These are phyloP conservation scores for Pseudomyrmex concolor DNA, from an alignment of 1,140 invertebrate genomes.

Conservation along the genomic window DNA sequence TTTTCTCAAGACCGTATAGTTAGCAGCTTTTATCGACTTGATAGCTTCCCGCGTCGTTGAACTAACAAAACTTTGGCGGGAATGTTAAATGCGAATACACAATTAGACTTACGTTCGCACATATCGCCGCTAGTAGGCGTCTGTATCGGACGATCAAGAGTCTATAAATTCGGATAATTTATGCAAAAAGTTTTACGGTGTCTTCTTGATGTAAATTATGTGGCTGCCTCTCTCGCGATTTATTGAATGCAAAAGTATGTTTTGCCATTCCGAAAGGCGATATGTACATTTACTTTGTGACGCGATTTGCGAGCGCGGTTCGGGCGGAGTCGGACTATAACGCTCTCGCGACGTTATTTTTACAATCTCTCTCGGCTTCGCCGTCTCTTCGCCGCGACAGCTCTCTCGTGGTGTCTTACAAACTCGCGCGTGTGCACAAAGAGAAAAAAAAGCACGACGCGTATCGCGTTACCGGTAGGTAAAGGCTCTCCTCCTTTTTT, in stretches of 20 bases:
- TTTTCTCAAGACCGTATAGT: background rate
- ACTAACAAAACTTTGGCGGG: slow-evolving; percentile 26
- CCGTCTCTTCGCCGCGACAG: slow-evolving; percentile 18
- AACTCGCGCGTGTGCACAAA: slow-evolving; percentile 63
- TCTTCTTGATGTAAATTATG: slow-evolving; percentile 32
- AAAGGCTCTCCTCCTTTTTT: slow-evolving; percentile 69
- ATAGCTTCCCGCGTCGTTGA: background rate
- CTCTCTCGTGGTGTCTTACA: slow-evolving; percentile 61
- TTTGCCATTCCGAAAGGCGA: slow-evolving; percentile 53
- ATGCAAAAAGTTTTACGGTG: background rate
- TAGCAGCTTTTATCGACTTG: too few relatives aligned
- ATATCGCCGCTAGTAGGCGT: background rate
- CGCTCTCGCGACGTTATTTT: slow-evolving; percentile 67
- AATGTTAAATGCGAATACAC: slow-evolving; percentile 29
- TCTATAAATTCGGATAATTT: slow-evolving; percentile 22
- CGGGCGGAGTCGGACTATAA: slow-evolving; percentile 33
- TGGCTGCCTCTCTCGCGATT: background rate
- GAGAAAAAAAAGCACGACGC: slow-evolving; percentile 63
- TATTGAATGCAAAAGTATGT: slow-evolving; percentile 45
- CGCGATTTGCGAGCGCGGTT: slow-evolving; percentile 61
- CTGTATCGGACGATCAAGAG: slow-evolving; percentile 4
- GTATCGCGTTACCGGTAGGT: slow-evolving; percentile 82
- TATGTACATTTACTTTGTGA: slow-evolving; percentile 55
- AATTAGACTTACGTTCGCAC: slow-evolving; percentile 30
- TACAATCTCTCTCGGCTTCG: slow-evolving; percentile 70